A percentile compares a stretch with the other conserved stretches of the same genome.
Evolutionary conservation across 2,797 vertebrate species (phyloP).

Genomic region (Coregonus ussuriensis): DNA sequence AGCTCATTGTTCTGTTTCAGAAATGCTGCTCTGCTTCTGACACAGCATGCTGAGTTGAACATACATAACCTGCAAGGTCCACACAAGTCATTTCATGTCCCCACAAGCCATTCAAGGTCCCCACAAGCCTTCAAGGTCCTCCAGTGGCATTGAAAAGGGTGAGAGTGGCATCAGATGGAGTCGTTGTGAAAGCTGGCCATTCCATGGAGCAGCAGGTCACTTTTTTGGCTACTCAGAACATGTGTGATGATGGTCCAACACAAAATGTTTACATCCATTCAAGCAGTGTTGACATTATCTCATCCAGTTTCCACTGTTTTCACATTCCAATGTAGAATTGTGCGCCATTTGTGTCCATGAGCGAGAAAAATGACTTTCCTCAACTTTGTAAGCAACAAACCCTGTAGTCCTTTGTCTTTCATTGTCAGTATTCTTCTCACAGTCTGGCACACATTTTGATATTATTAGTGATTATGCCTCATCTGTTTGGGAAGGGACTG

Average conservation of each 20-base stretch:
- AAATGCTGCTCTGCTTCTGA: background rate
- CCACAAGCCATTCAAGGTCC: background rate
- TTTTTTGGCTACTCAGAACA: background rate
- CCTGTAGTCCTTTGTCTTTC: background rate
- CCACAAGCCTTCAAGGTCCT: background rate
- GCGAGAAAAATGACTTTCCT: background rate
- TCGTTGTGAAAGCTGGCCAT: background rate
- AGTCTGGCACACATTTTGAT: background rate
- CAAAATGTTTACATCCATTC: background rate
- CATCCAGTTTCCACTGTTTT: background rate
- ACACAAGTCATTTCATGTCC: background rate
- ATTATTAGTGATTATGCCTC: background rate
- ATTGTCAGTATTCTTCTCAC: too few species aligned
- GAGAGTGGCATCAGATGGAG: background rate
- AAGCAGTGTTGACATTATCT: background rate
- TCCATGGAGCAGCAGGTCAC: too few species aligned
- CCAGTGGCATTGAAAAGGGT: background rate
- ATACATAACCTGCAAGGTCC: background rate
- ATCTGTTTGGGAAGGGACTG: background rate
- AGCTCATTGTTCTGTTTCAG: background rate
- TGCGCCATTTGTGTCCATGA: background rate
- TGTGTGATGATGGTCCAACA: background rate
- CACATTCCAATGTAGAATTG: background rate
- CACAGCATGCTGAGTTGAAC: background rate
- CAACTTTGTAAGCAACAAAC: background rate